Base-by-base conservation (phyloP, 2,113 vertebrate species). In the Coptodon bakossiorum region DNA sequence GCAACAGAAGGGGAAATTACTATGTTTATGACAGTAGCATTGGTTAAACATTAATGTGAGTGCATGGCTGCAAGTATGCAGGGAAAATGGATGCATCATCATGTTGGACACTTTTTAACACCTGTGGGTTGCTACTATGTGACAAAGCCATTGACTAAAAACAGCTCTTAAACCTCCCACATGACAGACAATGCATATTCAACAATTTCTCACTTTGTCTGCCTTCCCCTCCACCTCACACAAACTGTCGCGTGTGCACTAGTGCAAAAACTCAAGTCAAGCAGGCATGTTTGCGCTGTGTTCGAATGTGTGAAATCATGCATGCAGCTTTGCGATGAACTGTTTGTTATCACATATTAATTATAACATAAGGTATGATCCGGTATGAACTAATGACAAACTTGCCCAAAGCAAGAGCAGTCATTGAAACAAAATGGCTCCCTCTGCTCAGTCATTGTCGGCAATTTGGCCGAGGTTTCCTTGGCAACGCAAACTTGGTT, bases 401-500 rank as follows among this genome's bases (percentile, higher is more conserved):
- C n/a, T 43, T 6, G 85, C 86, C 91, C 73, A 17, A 63, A 90
- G 86, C 87, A 91, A 89, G 83, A 92, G 83, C 89, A 92, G 89
- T 91, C 92, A 93, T 90, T 90, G 92, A 94, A 93, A 95, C 92
- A 96, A 96, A 96, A 96, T 96, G 95, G 95, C 93, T 92, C 88
- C 95, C 92, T 90, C 85, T 93, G 93, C 94, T 94, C 92, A 91
- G 92, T 95, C 93, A 90, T 94, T 89, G 88, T 86, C 54, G 84
- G 93, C 92, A 96, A 95, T 92, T 96, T 96, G 94, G 91, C 90
- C 45, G 17, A 78, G 86, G 96, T 97, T 95, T 91, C 96, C 95
- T 79, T 96, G 94, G 95, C 94, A 97, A 96, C 96, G 53, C 90
- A 94, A 96, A 95, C 95, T 95, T 95, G 92, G 88, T 94, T 96